Evolutionary conservation across 2,888 invertebrate genomes (phyloP), one percentile per base, ranked within the genome.

Genomic region (Aromia moschata): DNA sequence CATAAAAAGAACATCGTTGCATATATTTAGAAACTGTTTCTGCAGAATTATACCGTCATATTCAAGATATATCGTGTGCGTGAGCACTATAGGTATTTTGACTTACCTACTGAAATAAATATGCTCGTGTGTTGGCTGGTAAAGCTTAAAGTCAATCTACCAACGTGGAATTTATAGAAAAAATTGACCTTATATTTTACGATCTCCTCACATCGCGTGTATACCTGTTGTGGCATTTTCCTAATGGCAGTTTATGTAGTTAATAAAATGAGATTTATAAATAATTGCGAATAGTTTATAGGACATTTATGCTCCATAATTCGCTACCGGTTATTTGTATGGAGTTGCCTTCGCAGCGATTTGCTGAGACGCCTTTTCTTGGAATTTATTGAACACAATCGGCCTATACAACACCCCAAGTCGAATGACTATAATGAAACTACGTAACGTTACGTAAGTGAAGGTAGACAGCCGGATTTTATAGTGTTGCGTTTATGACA

Each of bases 111-210:
- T 16, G 40, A 17, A 40, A 16, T 18, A 40, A 40, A 40, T 25
- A 15, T 37, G 10, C 16, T n/a, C 17, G n/a, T 16, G 4, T 9
- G 40, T 18, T 25, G 4, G n/a, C n/a, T 16, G 15, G n/a, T 40
- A 40, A 40, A 40, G 55, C 55, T 37, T 43, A 37, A 46, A 31
- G 40, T 38, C 38, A 55, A 55, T 46, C 45, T 55, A 38, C 55
- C 55, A 30, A 45, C 45, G 45, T 36, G 37, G 25, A 46, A 55
- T 55, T 55, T 55, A 46, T 45, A 46, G 40, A 40, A 40, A 40
- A 40, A 37, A 16, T 40, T 17, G 16, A n/a, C 17, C 16, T 40
- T 40, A 17, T 17, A 18, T 40, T 40, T 16, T 38, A 38, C 4
- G n/a, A 18, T 10, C 17, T 40, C 17, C 17, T 15, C 40, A 17